Percentiles rank a stretch among this genome's conserved stretches.
phyloP scores from a whole-genome alignment of 1,140 invertebrate species.

The Apis laboriosa region DNA sequence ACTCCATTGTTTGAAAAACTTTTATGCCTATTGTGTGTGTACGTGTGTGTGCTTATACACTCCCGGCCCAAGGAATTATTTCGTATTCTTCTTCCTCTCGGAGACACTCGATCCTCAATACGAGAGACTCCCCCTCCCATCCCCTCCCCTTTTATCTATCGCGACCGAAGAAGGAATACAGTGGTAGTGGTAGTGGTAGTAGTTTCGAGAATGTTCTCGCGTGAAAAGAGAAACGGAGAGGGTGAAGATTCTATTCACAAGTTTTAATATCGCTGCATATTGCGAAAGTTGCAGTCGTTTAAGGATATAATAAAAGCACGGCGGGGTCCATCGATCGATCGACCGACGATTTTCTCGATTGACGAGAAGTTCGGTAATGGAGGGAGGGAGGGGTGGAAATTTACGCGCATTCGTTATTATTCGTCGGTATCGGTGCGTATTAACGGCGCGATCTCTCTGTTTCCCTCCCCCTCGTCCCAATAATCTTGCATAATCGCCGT shows the following conservation, averaged over 20 bases:
- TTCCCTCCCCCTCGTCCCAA: neutral
- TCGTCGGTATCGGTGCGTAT: neutral
- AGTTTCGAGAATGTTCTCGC: constrained; percentile 8
- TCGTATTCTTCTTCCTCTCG: constrained; percentile 17
- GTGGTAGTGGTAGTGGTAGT: too few species aligned
- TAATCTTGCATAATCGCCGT: neutral
- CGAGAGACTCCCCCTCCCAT: too few species aligned
- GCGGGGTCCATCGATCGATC: constrained; percentile 6
- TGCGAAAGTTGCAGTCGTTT: constrained; percentile 34
- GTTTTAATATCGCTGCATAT: constrained; percentile 41
- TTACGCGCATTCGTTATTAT: neutral
- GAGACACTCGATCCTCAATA: constrained; percentile 38
- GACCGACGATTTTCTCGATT: constrained; percentile 9
- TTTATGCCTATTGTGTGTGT: constrained; percentile 40
- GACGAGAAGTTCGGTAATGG: neutral
- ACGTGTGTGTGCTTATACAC: constrained; percentile 12
- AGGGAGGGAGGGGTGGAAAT: neutral
- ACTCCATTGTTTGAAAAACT: constrained; percentile 53
- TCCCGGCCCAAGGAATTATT: constrained; percentile 41
- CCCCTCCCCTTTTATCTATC: neutral
- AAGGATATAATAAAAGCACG: constrained; percentile 3
- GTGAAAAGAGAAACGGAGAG: neutral
- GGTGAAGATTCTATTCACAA: constrained; percentile 15
- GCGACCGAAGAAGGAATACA: neutral
- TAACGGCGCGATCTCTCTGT: neutral